A percentile compares a stretch with the other conserved stretches of the same genome.
These are phyloP conservation scores for Drosophila nr. perissopoda DNA, from an alignment of 2,888 invertebrate species.

Conservation along the genomic window DNA sequence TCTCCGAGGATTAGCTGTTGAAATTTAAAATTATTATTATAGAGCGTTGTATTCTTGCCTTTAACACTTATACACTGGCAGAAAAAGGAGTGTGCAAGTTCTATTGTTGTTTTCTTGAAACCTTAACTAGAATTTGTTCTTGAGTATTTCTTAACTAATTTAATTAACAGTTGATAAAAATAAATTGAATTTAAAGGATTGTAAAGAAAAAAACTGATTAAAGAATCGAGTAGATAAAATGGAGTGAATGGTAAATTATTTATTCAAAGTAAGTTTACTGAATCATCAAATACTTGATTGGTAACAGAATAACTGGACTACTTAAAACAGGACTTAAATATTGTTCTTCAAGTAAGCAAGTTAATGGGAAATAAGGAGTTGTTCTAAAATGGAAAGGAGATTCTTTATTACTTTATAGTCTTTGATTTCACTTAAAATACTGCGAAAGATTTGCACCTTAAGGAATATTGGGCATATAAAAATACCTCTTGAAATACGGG, in stretches of 20 bases:
- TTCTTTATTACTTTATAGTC: not conserved
- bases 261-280: rapidly evolving
- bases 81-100: not conserved
- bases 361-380: not conserved
- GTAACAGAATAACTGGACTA: not conserved
- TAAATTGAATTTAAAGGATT: not conserved
- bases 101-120: not conserved
- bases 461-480: not conserved
- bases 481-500: not conserved
- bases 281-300: not conserved
- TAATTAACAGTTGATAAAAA: not conserved
- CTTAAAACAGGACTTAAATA: not conserved
- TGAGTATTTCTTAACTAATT: not conserved
- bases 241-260: not conserved
- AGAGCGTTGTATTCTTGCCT: conserved; percentile 18
- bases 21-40: conserved; percentile 65
- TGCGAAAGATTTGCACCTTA: rapidly evolving
- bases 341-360: not conserved
- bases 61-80: conserved; percentile 13
- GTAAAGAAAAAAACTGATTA: not conserved
- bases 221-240: not conserved
- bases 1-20: conserved; percentile 67
- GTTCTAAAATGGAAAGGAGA: no score
- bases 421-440: not conserved
- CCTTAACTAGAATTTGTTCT: not conserved